phyloP scores from a whole-genome alignment of 2,797 vertebrate genomes.

The Eulemur coronatus region DNA sequence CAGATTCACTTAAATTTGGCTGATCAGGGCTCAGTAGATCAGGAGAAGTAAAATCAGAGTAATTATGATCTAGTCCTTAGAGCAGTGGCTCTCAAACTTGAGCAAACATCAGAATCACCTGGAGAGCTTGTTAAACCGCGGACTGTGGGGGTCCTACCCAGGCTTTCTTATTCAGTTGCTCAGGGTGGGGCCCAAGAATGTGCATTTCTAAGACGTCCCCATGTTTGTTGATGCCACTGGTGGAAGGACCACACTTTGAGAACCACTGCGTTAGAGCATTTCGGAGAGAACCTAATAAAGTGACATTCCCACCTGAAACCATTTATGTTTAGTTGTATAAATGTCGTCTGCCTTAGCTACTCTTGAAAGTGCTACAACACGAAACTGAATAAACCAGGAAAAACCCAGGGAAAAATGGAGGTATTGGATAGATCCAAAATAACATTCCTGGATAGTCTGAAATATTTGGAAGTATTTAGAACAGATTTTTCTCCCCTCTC shows the following conservation, averaged over 20 bases:
- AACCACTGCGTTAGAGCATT: not conserved
- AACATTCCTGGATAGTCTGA: not conserved
- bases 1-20: not conserved
- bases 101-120: not conserved
- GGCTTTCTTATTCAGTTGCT: not conserved
- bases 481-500: not conserved
- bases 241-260: not conserved
- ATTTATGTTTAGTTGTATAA: not conserved
- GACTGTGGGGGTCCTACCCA: too few species aligned
- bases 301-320: not conserved
- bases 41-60: not conserved
- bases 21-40: not conserved
- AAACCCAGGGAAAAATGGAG: not conserved
- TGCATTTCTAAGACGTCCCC: not conserved
- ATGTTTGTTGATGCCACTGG: not conserved
- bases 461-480: not conserved
- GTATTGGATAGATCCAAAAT: not conserved
- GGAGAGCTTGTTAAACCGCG: not conserved
- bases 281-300: not conserved
- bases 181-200: not conserved
- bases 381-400: not conserved
- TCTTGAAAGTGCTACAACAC: not conserved
- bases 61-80: not conserved
- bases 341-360: not conserved
- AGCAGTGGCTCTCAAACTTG: not conserved